Evolutionary conservation across 1,140 invertebrate genomes (phyloP), one percentile per base, ranked within the genome.

Genomic region (Drosophila ambigua): DNA sequence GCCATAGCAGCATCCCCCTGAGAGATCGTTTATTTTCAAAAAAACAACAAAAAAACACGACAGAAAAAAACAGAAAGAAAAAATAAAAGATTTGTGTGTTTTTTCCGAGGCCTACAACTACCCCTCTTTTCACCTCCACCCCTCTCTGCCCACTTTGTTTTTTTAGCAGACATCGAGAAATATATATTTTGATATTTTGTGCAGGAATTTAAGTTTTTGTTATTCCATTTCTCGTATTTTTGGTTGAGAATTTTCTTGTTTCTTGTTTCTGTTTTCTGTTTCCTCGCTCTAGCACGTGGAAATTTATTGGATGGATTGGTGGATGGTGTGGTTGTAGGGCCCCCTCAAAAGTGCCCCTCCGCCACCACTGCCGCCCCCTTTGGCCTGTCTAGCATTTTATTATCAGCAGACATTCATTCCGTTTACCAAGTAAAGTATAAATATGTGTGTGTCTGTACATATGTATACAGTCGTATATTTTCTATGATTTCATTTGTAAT

Each of bases 51-150:
- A 35, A 26, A 35, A 35, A 24, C 23, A 0, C 23, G 23, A 24
- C 24, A 61, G 23, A 51, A 57, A 45, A 45, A 61, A 48, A 57
- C 35, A 20, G 6, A 31, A 15, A 23, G 9, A 28, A 31, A 31
- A 54, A 57, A 45, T 57, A 51, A 9, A 35, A 9, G 31, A 35
- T 35, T 9, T 9, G 31, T 28, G 5, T 28, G 64, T 65, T 54
- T 49, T 75, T 77, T 83, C 76, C 72, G 80, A 84, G 76, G 80
- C 80, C 80, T 84, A 84, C 68, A 51, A 64, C 51, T 61, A 41
- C 44, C 53, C 6, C 45, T 15, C 58, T 52, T 13, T 11, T 28
- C 4, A 20, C 20, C 20, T 20, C 20, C 20, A 2, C 20, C 52
- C 41, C 20, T 6, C 50, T 46, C 20, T 39, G 20, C 35, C 26